Conservation (phyloP, 2,797 vertebrate genomes). For the Pseudotriccus pelzelni region DNA sequence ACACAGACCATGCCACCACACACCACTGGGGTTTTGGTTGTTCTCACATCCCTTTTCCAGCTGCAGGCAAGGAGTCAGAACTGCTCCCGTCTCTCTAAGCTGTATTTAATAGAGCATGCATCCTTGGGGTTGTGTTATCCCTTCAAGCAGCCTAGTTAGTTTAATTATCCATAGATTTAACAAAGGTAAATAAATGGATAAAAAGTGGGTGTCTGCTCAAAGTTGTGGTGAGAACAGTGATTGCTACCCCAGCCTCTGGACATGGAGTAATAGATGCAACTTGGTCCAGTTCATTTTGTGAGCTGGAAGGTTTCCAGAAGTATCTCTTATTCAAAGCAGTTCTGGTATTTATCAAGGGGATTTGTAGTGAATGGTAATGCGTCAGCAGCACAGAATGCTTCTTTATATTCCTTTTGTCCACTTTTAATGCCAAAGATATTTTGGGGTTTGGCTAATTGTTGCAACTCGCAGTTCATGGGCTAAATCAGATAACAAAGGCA, state of each 20-base stretch:
- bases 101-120: constrained; percentile 20
- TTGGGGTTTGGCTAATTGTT: constrained; percentile 59
- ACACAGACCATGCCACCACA: accelerated
- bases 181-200: constrained; percentile 28
- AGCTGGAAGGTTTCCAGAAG: constrained; percentile 54
- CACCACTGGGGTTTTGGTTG: not conserved
- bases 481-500: constrained; percentile 49
- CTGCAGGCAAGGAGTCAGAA: not conserved
- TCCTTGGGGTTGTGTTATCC: constrained; percentile 10
- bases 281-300: constrained; percentile 37
- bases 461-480: constrained; percentile 39
- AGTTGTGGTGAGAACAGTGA: not conserved
- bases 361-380: constrained; percentile 66
- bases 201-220: not conserved
- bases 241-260: constrained; percentile 20
- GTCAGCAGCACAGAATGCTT: constrained; percentile 64
- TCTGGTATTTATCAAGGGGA: constrained; percentile 69
- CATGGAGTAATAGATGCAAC: not conserved
- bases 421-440: constrained; percentile 68
- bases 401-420: constrained; percentile 61
- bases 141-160: constrained; percentile 7
- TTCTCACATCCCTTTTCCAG: not conserved
- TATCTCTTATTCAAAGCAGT: constrained; percentile 61
- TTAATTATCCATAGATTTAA: constrained; percentile 46
- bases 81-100: not conserved